Percentiles rank a stretch among this genome's conserved stretches.
Conservation (phyloP, 2,888 invertebrate genomes). For the Gasteruption jaculator region DNA sequence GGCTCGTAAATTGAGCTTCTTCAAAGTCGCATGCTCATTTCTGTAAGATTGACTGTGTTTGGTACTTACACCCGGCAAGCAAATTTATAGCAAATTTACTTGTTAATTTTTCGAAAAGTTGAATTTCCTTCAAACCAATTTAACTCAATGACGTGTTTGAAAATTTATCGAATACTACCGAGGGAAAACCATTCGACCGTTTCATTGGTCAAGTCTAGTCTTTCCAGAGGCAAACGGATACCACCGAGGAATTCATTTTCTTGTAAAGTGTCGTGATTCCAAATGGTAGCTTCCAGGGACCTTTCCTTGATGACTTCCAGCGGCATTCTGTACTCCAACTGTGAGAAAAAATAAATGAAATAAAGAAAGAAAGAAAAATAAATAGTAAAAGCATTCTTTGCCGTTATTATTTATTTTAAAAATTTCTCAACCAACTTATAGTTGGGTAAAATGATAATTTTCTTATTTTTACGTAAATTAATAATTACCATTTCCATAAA, state of each 20-base stretch:
- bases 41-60: no score
- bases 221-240: conserved; percentile 72
- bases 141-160: no score
- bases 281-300: conserved; percentile 86
- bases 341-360: conserved; percentile 27
- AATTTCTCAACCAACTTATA: conserved; percentile 10
- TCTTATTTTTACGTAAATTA: no score
- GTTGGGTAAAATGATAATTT: not conserved
- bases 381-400: no score
- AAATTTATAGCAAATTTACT: no score
- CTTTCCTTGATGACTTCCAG: conserved; percentile 72
- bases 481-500: conserved; percentile 91
- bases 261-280: conserved; percentile 90
- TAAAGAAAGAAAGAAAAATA: conserved; percentile 6
- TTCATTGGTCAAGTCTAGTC: conserved; percentile 72
- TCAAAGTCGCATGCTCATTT: no score
- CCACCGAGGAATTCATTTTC: conserved; percentile 94
- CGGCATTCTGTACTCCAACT: conserved; percentile 86
- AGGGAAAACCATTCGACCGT: conserved; percentile 84
- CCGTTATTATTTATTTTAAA: conserved; percentile 6
- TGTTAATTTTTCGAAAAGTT: no score
- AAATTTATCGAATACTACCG: conserved; percentile 49
- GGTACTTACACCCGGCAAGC: no score
- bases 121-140: no score
- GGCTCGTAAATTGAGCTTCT: no score